A percentile compares a stretch with the other conserved stretches of the same genome.
phyloP scores from a whole-genome alignment of 2,797 vertebrate genomes.

The Xyrichtys novacula region DNA sequence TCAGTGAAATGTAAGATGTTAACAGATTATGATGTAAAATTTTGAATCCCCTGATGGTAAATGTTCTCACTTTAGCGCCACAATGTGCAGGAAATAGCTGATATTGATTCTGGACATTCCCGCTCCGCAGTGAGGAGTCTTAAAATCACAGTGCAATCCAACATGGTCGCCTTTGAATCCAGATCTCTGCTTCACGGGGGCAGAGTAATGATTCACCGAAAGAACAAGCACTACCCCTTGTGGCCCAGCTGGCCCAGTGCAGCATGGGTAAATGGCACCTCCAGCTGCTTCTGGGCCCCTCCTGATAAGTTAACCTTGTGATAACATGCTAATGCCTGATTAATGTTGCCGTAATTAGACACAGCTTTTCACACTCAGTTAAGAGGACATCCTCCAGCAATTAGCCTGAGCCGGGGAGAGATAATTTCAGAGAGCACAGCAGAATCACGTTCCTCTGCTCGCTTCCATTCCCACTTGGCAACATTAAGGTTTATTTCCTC shows the following conservation, averaged over 20 bases:
- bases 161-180: slow-evolving; percentile 74
- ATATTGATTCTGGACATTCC: slow-evolving; percentile 66
- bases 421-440: slow-evolving; percentile 82
- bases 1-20: slow-evolving; percentile 59
- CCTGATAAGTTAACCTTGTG: slow-evolving; percentile 87
- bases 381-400: slow-evolving; percentile 87
- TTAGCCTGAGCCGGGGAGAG: slow-evolving; percentile 81
- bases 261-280: slow-evolving; percentile 73
- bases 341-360: slow-evolving; percentile 88
- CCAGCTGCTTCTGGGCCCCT: slow-evolving; percentile 83
- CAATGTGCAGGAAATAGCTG: slow-evolving; percentile 63
- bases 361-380: slow-evolving; percentile 87
- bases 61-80: slow-evolving; percentile 48
- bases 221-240: slow-evolving; percentile 86
- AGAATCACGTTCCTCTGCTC: slow-evolving; percentile 74
- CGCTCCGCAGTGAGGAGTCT: slow-evolving; percentile 54
- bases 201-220: slow-evolving; percentile 55
- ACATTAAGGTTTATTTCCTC: slow-evolving; percentile 84
- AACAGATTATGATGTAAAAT: slow-evolving; percentile 64
- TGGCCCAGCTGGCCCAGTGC: slow-evolving; percentile 74
- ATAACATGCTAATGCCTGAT: slow-evolving; percentile 88
- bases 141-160: slow-evolving; percentile 60
- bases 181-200: slow-evolving; percentile 29
- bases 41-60: slow-evolving; percentile 46
- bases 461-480: slow-evolving; percentile 80